Evolutionary conservation across 2,797 vertebrate genomes (phyloP).

Genomic region (Graptemys geographica): DNA sequence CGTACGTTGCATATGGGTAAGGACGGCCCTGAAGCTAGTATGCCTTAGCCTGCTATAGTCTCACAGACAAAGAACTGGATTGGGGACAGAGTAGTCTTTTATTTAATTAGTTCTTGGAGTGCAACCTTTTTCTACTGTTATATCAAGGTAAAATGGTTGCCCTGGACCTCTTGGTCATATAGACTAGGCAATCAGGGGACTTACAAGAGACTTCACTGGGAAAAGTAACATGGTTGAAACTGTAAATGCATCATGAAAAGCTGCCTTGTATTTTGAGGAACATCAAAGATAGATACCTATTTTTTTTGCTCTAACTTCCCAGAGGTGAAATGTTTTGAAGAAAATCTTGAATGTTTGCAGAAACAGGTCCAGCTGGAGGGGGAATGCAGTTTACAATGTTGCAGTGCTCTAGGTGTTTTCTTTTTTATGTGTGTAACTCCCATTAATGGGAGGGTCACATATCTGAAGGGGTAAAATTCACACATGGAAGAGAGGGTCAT

Average conservation of each 20-base stretch:
- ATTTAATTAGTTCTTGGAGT: background rate
- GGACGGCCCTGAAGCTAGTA: background rate
- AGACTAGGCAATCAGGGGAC: background rate
- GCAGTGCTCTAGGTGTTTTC: background rate
- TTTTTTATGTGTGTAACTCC: background rate
- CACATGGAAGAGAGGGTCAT: background rate
- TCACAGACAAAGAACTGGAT: background rate
- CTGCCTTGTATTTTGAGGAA: background rate
- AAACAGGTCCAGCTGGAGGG: background rate
- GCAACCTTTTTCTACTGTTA: background rate
- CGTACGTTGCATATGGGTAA: too few species aligned
- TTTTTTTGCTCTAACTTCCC: background rate
- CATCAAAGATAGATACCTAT: background rate
- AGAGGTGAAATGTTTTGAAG: background rate
- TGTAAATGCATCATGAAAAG: background rate
- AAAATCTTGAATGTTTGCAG: background rate
- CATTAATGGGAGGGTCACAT: background rate
- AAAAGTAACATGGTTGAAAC: background rate
- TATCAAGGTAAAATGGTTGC: background rate
- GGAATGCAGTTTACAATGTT: background rate
- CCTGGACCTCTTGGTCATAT: background rate
- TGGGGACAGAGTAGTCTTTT: background rate
- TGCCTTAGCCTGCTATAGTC: background rate
- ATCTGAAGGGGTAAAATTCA: background rate
- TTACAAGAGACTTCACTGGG: background rate